A percentile compares a stretch with the other conserved stretches of the same genome.
Conservation (phyloP, 2,113 vertebrate genomes). For the Etheostoma cragini region DNA sequence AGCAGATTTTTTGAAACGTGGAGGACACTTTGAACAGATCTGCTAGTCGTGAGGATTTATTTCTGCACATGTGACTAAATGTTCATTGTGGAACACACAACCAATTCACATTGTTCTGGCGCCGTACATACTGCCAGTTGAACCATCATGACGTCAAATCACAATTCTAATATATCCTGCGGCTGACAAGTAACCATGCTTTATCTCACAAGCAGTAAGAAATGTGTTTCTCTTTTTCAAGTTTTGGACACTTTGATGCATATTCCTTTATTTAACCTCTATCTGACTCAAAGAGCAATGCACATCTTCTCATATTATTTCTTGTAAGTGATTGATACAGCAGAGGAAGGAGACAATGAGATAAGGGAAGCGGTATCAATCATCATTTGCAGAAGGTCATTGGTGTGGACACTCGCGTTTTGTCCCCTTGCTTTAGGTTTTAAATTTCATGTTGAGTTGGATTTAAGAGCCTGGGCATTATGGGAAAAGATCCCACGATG, state of each 20-base stretch:
- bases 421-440: background rate
- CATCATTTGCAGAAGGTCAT: slow-evolving; percentile 69
- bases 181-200: background rate
- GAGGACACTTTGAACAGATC: background rate
- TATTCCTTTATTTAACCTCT: slow-evolving; percentile 49
- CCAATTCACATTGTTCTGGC: background rate
- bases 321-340: slow-evolving; percentile 60
- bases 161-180: background rate
- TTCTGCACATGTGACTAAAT: background rate
- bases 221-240: background rate
- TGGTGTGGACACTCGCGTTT: slow-evolving; percentile 32
- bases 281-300: slow-evolving; percentile 34
- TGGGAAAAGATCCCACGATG: background rate
- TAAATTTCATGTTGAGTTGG: slow-evolving; percentile 24
- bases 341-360: slow-evolving; percentile 49
- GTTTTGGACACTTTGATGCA: slow-evolving; percentile 47
- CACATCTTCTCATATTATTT: slow-evolving; percentile 41
- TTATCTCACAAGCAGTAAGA: background rate
- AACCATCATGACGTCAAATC: background rate
- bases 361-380: slow-evolving; percentile 61
- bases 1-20: background rate
- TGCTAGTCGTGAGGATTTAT: background rate
- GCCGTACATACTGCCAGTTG: no score
- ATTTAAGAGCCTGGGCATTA: slow-evolving; percentile 25
- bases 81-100: background rate